Base-by-base conservation (phyloP, 2,888 invertebrate genomes). In the Aphidius colemani region DNA sequence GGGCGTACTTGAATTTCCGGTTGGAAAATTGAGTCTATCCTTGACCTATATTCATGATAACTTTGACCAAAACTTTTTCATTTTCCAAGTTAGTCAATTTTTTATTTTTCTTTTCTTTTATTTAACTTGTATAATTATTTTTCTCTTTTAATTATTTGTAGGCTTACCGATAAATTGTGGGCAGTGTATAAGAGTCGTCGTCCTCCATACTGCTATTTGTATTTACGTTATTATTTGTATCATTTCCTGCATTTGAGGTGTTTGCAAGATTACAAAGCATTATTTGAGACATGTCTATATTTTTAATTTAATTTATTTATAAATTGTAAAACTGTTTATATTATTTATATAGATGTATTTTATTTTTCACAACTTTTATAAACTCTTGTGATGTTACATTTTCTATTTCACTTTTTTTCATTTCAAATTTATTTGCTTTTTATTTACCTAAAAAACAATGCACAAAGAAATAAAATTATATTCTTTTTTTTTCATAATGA, bases 111-210 rank as follows among this genome's bases (percentile, higher is more conserved):
- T 56, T 13, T 11, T 13, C 43, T 41, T 57, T 46, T 50, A 10
- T 50, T n/a, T 30, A 41, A 44, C 6, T 53, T 40, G 53, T 40
- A 11, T 11, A 10, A 30, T n/a, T 40, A 10, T 43, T 53, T 11
- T 40, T 43, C 7, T n/a, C n/a, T 43, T n/a, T 53, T 43, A 13
- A 39, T 50, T 50, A 50, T 13, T 56, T 43, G n/a, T n/a, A n/a
- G n/a, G 63, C 75, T 73, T 90, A 93, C 94, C 94, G 92, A 88
- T 94, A 94, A 84, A 94, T 93, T 75, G 93, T 93, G 74, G 90
- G 90, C 84, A 92, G 90, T 83, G 92, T 90, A 85, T 90, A 92
- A 83, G 92, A 92, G 85, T 93, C 92, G 69, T 84, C 84, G 67
- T 83, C 83, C 83, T 93, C 92, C 87, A 92, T 91, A 83, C 88